A percentile compares a stretch with the other conserved stretches of the same genome.
These are phyloP conservation scores for Urophycis tenuis DNA, from an alignment of 2,797 vertebrate genomes.

Conservation along the genomic window DNA sequence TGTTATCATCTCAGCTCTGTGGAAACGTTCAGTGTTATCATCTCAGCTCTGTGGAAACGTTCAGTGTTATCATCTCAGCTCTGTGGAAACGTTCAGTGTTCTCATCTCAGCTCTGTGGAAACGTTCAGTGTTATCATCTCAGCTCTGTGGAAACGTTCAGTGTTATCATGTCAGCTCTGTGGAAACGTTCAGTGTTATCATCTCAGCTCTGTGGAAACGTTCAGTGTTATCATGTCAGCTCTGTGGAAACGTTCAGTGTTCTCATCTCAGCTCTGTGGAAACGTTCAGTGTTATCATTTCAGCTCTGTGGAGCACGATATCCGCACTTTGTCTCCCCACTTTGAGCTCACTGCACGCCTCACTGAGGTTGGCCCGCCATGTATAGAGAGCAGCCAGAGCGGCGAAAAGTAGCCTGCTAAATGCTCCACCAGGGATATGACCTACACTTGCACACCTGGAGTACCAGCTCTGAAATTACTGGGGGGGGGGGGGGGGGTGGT, in stretches of 20 bases:
- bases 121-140: not conserved
- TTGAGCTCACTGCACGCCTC: not conserved
- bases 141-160: too few species aligned
- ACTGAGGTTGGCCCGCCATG: too few species aligned
- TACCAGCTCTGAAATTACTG: too few species aligned
- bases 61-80: not conserved
- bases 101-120: conserved; percentile 25
- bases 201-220: conserved; percentile 16
- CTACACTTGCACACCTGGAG: not conserved
- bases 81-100: too few species aligned
- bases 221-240: not conserved
- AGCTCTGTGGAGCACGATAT: not conserved
- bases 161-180: too few species aligned
- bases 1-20: too few species aligned
- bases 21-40: conserved; percentile 9
- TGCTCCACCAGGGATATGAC: not conserved
- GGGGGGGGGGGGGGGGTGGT: too few species aligned
- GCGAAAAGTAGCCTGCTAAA: too few species aligned
- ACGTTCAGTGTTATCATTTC: not conserved
- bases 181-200: conserved; percentile 9
- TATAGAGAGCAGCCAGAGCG: too few species aligned
- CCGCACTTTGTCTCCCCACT: not conserved
- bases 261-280: too few species aligned
- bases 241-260: too few species aligned
- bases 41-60: conserved; percentile 16